A percentile compares a stretch with the other conserved stretches of the same genome.
Evolutionary conservation across 2,888 invertebrate species (phyloP).

Genomic region (Mycalesis mineus): DNA sequence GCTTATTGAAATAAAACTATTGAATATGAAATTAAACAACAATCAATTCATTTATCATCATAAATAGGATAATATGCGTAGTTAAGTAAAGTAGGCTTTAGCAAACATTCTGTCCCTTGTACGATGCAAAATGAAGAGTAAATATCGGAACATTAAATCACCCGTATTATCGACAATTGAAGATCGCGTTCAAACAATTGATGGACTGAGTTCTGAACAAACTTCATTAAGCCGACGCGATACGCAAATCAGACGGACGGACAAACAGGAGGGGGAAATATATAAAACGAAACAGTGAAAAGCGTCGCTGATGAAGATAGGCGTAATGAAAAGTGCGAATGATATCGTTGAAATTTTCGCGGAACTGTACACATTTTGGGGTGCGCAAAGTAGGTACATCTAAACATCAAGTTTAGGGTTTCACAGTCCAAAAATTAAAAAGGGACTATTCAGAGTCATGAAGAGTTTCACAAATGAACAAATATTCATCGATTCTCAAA

Average conservation of each 20-base stretch:
- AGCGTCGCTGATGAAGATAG: slow-evolving; percentile 44
- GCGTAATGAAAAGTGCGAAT: slow-evolving; percentile 46
- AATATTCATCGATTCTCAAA: too few relatives aligned
- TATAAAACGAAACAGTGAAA: slow-evolving; percentile 36
- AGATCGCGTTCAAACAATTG: slow-evolving; percentile 25
- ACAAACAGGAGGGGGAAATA: slow-evolving; percentile 39
- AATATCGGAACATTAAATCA: slow-evolving; percentile 21
- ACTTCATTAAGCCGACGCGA: slow-evolving; percentile 33
- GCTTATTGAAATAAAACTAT: not conserved
- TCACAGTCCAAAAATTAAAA: too few relatives aligned
- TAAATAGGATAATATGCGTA: too few relatives aligned
- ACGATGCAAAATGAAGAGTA: slow-evolving; percentile 12
- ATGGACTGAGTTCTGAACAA: slow-evolving; percentile 27
- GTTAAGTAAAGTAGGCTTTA: not conserved
- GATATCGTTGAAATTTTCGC: not conserved
- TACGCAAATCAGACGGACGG: slow-evolving; percentile 38
- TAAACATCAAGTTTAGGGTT: too few relatives aligned
- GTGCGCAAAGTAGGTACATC: too few relatives aligned
- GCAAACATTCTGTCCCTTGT: not conserved
- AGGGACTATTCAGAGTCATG: too few relatives aligned
- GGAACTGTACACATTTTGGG: too few relatives aligned
- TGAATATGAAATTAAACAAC: too few relatives aligned
- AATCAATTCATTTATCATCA: too few relatives aligned
- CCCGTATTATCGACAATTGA: slow-evolving; percentile 24
- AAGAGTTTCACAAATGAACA: too few relatives aligned